These are phyloP conservation scores for Siderastrea siderea DNA, from an alignment of 92 coral and sea anemone genomes.

Conservation along the genomic window DNA sequence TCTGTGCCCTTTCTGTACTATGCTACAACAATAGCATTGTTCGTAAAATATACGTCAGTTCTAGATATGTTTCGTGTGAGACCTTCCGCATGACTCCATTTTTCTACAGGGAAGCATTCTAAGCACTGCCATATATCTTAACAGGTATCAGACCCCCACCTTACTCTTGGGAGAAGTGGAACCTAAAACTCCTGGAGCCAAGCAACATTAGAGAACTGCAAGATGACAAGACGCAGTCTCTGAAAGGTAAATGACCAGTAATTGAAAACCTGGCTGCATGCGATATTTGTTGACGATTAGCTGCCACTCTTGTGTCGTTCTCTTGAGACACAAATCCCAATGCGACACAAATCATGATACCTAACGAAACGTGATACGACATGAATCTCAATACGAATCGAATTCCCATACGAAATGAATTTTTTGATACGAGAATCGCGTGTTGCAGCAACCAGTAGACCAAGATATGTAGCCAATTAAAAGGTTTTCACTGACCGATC, in stretches of 20 bases:
- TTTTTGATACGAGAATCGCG: not conserved
- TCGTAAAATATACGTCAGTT: too few relatives aligned
- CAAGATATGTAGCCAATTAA: too few relatives aligned
- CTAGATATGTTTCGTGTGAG: too few relatives aligned
- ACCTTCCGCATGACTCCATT: not conserved
- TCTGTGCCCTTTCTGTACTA: too few relatives aligned
- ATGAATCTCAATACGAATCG: not conserved
- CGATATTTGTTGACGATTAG: too few relatives aligned
- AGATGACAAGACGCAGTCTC: slow-evolving; percentile 84
- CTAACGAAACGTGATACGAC: not conserved
- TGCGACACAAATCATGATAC: too few relatives aligned
- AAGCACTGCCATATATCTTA: not conserved
- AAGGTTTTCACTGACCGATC: too few relatives aligned
- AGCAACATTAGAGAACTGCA: slow-evolving; percentile 85
- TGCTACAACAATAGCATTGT: too few relatives aligned
- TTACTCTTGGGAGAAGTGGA: slow-evolving; percentile 92
- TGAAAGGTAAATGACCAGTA: slow-evolving; percentile 48
- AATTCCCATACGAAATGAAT: not conserved
- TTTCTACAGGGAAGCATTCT: not conserved
- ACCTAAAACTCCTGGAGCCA: slow-evolving; percentile 88
- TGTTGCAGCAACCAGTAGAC: not conserved
- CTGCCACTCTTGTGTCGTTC: not conserved
- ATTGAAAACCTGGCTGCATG: too few relatives aligned
- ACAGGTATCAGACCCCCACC: slow-evolving; percentile 94
- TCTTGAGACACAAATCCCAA: not conserved